These are phyloP conservation scores for Hedychridium roseum DNA, from an alignment of 2,888 invertebrate genomes.

Conservation along the genomic window DNA sequence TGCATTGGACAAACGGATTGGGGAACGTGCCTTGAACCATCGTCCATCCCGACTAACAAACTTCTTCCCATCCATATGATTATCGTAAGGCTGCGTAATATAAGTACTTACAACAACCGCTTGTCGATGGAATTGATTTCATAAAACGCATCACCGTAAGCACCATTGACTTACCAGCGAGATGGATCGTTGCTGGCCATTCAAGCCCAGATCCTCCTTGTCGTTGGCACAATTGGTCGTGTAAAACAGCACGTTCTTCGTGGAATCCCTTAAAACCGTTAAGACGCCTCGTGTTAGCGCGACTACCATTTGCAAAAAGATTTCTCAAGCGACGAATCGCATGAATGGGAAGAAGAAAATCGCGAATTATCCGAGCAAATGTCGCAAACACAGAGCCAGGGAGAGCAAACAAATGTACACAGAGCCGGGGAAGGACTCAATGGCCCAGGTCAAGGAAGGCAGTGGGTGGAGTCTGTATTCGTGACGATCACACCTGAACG, in stretches of 20 bases:
- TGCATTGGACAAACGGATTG: too few species aligned
- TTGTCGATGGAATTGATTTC: too few species aligned
- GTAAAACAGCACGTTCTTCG: slow-evolving; percentile 56
- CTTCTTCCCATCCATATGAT: too few species aligned
- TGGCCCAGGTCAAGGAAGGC: neutral
- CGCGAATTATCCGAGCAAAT: neutral
- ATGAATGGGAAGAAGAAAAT: neutral
- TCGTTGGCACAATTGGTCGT: slow-evolving; percentile 59
- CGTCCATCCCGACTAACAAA: too few species aligned
- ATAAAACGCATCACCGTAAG: too few species aligned
- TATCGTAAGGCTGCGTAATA: too few species aligned
- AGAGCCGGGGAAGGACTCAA: too few species aligned
- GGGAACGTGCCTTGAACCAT: too few species aligned
- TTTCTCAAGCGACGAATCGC: slow-evolving; percentile 44
- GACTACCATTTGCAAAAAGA: too few species aligned
- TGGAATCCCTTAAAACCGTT: slow-evolving; percentile 54
- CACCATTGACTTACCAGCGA: slow-evolving; percentile 56
- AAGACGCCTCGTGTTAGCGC: too few species aligned
- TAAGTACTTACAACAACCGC: too few species aligned
- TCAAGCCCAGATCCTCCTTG: slow-evolving; percentile 51
- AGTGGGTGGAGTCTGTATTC: slow-evolving; percentile 29
- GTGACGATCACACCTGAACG: slow-evolving; percentile 54
- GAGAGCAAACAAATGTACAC: neutral
- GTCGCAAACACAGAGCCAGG: neutral
- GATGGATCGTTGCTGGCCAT: slow-evolving; percentile 55